phyloP scores from a whole-genome alignment of 2,888 invertebrate species.

The Papilio gigon region DNA sequence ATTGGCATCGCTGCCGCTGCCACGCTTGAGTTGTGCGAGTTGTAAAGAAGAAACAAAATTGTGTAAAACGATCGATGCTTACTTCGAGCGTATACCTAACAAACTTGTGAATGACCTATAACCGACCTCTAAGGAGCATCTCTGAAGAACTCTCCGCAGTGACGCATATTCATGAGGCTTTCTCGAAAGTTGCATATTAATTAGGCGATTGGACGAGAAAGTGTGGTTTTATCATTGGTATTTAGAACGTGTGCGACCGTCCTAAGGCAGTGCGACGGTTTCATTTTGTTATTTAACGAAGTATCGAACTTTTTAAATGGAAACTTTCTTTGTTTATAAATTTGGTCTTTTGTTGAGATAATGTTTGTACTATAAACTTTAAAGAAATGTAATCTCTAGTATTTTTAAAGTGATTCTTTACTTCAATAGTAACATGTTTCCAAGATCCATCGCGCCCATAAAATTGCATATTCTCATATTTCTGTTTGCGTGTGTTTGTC shows the following conservation, averaged over 20 bases:
- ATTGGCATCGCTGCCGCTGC: too few relatives aligned
- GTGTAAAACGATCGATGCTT: background rate
- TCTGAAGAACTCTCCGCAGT: constrained; percentile 14
- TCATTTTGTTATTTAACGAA: too few relatives aligned
- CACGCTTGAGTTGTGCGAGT: too few relatives aligned
- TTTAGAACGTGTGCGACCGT: background rate
- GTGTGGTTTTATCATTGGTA: background rate
- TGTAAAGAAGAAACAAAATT: background rate
- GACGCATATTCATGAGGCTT: constrained; percentile 25
- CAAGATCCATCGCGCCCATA: background rate
- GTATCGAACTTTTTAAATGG: too few relatives aligned
- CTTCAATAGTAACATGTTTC: background rate
- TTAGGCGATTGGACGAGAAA: constrained; percentile 11
- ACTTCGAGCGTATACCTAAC: background rate
- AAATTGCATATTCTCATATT: constrained; percentile 34
- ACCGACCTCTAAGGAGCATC: constrained; percentile 13
- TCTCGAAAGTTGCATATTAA: constrained; percentile 28
- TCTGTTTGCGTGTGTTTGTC: constrained; percentile 33
- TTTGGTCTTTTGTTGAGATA: too few relatives aligned
- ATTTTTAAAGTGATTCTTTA: background rate
- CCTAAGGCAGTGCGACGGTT: too few relatives aligned
- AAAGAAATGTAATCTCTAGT: too few relatives aligned
- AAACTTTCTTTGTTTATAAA: too few relatives aligned
- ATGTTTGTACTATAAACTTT: too few relatives aligned
- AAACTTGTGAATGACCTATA: constrained; percentile 10